Evolutionary conservation across 2,113 vertebrate genomes (phyloP), one percentile per base, ranked within the genome.

Genomic region (Osmerus eperlanus): DNA sequence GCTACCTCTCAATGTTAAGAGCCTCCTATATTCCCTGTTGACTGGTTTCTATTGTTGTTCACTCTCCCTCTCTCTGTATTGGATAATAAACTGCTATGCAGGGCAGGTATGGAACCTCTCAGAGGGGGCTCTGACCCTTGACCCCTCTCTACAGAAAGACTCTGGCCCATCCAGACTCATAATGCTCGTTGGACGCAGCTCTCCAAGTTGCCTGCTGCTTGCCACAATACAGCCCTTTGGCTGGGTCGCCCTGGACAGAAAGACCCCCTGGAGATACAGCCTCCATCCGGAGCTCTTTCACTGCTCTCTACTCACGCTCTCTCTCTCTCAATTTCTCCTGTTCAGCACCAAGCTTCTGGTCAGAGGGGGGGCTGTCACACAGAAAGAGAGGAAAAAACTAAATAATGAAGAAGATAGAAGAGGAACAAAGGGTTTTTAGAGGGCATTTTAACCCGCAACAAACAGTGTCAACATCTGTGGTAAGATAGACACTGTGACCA

Each of bases 381-480:
- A 69, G 84, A 90, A 89, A 88, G 86, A 92, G 77, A 84, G 74
- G 75, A 81, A 87, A 93, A 84, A 73, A 83, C 81, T 88, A 88
- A 88, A 94, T 94, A 93, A 95, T 93, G 91, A 93, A 94, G 93
- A 93, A 94, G 93, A 93, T 93, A 94, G 90, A 94, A 93, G 93
- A 86, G 90, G 91, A 92, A 95, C 93, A 95, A 96, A 95, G 8
- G 89, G 93, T 89, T 93, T 94, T 61, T 94, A 95, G 94, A 93
- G 93, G 93, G 90, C 88, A 93, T 95, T 94, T 96, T 95, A 95
- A 95, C 94, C 92, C 92, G 83, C 60, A 82, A 93, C 94, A 93
- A 94, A 94, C 88, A 93, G 93, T 92, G 94, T 94, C 95, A 94
- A 94, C 96, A 96, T 97, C 95, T 97, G 95, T 93, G 95, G 83